phyloP scores from a whole-genome alignment of 2,797 vertebrate genomes.

The Nyctalus aviator region DNA sequence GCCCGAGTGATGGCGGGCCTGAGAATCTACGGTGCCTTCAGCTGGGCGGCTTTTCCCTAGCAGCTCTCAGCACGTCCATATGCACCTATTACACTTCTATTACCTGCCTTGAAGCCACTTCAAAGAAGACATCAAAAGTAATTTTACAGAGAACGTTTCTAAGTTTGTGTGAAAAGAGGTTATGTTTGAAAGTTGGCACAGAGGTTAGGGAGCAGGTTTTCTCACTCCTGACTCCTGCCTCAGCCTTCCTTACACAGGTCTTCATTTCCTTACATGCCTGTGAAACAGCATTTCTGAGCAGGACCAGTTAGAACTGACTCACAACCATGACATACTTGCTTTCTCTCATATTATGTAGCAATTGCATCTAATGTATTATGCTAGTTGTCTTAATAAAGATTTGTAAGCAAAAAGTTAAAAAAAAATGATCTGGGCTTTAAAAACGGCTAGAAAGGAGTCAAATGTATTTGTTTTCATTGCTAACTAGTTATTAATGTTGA shows the following conservation, averaged over 20 bases:
- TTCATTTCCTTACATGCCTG: background rate
- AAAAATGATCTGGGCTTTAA: background rate
- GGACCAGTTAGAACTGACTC: background rate
- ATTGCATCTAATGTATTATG: background rate
- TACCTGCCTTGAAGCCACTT: background rate
- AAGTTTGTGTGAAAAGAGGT: background rate
- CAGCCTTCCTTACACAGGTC: background rate
- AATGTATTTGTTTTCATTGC: background rate
- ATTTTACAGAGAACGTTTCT: background rate
- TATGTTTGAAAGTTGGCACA: background rate
- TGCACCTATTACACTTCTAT: accelerated
- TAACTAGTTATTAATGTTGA: background rate
- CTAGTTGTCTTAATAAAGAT: background rate
- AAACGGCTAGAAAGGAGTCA: background rate
- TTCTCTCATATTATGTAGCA: too few species aligned
- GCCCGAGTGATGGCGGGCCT: background rate
- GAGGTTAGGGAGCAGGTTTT: background rate
- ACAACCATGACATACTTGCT: background rate
- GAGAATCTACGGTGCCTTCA: background rate
- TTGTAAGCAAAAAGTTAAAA: conserved; percentile 1
- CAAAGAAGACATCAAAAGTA: background rate
- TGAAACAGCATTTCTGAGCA: background rate
- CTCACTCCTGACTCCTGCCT: background rate
- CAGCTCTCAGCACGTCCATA: background rate
- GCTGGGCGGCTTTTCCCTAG: background rate